A percentile compares a stretch with the other conserved stretches of the same genome.
Conservation (phyloP, 2,888 invertebrate genomes). For the Griposia aprilina region DNA sequence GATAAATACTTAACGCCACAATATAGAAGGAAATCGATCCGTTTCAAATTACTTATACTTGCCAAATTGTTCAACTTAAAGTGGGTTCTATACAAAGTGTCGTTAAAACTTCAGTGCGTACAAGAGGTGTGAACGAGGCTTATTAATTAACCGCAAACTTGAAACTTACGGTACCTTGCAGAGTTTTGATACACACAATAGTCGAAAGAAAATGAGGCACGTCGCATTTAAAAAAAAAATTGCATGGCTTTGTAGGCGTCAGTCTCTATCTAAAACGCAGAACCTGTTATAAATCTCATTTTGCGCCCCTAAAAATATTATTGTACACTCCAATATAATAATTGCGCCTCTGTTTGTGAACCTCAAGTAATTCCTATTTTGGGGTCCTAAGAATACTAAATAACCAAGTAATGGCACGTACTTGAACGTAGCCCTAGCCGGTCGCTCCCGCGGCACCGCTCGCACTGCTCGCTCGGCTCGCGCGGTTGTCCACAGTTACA, state of each 20-base stretch:
- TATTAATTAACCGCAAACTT: slow-evolving; percentile 41
- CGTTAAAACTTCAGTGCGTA: slow-evolving; percentile 34
- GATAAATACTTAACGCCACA: not conserved
- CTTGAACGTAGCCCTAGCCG: no score
- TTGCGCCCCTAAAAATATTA: not conserved
- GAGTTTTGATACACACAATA: slow-evolving; percentile 8
- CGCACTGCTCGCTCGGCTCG: not conserved
- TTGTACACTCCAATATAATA: not conserved
- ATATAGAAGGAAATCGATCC: slow-evolving; percentile 19
- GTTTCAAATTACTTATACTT: slow-evolving; percentile 22
- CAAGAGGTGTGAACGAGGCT: slow-evolving; percentile 42
- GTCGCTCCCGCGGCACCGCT: no score
- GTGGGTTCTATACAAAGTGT: slow-evolving; percentile 27
- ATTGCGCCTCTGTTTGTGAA: not conserved
- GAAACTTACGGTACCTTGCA: slow-evolving; percentile 13
- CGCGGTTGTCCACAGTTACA: no score
- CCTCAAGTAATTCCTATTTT: not conserved
- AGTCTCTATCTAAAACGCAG: not conserved
- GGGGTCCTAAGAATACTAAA: not conserved
- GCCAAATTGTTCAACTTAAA: slow-evolving; percentile 28
- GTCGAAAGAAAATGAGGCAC: not conserved
- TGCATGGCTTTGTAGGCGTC: not conserved
- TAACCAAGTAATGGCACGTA: not conserved
- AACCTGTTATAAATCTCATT: not conserved
- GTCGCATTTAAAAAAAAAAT: not conserved